These are phyloP conservation scores for Noctua comes DNA, from an alignment of 2,888 invertebrate species.

Conservation along the genomic window DNA sequence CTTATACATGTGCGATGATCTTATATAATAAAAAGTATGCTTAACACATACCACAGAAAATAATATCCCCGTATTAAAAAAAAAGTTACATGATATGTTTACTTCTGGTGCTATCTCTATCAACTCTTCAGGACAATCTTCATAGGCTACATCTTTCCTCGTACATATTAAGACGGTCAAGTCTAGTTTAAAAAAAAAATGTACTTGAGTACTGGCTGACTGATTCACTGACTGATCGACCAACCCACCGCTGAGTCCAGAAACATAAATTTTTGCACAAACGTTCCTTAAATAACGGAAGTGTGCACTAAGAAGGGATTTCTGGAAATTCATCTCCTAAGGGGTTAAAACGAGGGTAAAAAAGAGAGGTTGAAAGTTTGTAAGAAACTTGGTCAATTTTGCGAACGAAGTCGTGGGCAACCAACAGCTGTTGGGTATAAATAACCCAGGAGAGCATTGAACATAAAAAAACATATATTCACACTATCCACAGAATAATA, in stretches of 20 bases:
- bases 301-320: no score
- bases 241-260: no score
- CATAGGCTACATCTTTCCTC: not conserved
- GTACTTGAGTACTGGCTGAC: not conserved
- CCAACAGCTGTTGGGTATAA: not conserved
- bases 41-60: slow-evolving; percentile 9
- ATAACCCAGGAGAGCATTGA: not conserved
- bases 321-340: no score
- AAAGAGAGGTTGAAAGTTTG: no score
- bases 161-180: not conserved
- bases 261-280: no score
- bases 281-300: no score
- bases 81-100: slow-evolving; percentile 38
- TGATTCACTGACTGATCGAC: no score
- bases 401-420: no score
- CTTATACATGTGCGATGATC: not conserved
- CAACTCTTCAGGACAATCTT: slow-evolving; percentile 47
- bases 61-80: slow-evolving; percentile 14
- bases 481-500: not conserved
- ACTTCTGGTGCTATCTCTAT: not conserved
- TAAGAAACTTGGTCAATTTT: no score
- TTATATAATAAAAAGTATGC: not conserved
- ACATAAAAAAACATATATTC: not conserved
- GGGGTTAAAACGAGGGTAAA: no score
- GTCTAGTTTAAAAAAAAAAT: slow-evolving; percentile 22